Evolutionary conservation across 37 sponge, comb jelly and placozoan species (phyloP).

Genomic region (Tethya wilhelma): DNA sequence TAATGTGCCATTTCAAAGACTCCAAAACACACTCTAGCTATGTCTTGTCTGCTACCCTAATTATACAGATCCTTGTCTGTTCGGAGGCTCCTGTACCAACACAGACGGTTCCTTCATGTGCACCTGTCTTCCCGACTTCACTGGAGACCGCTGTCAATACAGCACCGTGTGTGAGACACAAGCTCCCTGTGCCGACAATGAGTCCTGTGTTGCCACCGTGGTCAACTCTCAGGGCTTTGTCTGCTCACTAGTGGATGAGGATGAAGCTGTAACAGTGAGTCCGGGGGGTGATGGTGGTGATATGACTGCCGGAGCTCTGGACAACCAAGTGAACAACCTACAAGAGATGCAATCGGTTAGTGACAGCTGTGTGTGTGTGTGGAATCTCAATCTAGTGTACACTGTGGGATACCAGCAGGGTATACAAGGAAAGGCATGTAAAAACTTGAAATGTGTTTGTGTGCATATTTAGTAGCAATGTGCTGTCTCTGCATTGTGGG

Average conservation of each 20-base stretch:
- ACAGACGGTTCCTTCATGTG: conserved; percentile 61
- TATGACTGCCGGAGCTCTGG: neutral
- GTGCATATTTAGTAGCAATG: too few species aligned
- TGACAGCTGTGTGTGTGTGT: too few species aligned
- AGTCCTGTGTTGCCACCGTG: conserved; percentile 56
- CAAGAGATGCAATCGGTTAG: too few species aligned
- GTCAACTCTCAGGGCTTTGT: conserved; percentile 39
- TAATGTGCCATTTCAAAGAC: neutral
- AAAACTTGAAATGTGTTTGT: too few species aligned
- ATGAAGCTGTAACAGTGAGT: neutral
- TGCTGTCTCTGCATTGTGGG: too few species aligned
- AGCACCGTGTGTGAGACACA: conserved; percentile 19
- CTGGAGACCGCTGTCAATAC: conserved; percentile 65
- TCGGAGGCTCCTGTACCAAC: conserved; percentile 59
- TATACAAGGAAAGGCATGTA: too few species aligned
- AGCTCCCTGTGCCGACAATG: conserved; percentile 24
- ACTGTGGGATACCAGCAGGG: too few species aligned
- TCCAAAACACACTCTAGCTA: neutral
- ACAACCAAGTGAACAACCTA: conserved; percentile 34
- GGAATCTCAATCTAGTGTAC: too few species aligned
- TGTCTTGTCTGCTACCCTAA: neutral
- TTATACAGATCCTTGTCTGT: conserved; percentile 53
- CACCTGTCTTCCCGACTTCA: conserved; percentile 34
- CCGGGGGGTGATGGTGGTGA: neutral
- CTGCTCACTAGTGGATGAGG: conserved; percentile 20